A percentile compares a stretch with the other conserved stretches of the same genome.
These are phyloP conservation scores for Myotis davidii DNA, from an alignment of 2,113 vertebrate genomes.

Conservation along the genomic window DNA sequence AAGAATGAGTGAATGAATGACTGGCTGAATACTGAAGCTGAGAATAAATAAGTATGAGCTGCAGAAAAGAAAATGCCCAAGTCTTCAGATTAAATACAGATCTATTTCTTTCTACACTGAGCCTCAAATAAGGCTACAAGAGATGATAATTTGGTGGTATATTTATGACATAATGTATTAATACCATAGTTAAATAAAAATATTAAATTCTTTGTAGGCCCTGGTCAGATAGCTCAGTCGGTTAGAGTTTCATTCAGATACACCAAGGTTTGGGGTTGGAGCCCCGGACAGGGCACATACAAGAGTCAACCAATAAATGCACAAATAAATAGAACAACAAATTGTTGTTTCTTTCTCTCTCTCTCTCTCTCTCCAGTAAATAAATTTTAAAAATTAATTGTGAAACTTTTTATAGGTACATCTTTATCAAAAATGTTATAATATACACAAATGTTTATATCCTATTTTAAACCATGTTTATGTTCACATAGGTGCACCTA, in stretches of 20 bases:
- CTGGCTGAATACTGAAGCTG: not conserved
- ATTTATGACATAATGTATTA: not conserved
- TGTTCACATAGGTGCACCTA: not conserved
- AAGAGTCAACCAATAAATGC: not conserved
- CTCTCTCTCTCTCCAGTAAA: not conserved
- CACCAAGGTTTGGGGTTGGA: not conserved
- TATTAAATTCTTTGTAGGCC: not conserved
- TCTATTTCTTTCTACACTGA: not conserved
- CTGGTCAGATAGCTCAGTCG: not conserved
- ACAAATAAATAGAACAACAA: not conserved
- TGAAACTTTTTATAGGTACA: not conserved
- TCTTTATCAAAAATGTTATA: not conserved
- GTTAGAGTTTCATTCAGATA: not conserved
- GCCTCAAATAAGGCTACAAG: not conserved
- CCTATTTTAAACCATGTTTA: slow-evolving; percentile 4
- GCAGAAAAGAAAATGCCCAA: not conserved
- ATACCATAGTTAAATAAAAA: not conserved
- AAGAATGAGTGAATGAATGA: not conserved
- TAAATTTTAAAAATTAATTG: not conserved
- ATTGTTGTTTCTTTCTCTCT: not conserved
- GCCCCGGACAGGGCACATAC: not conserved
- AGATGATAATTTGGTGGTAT: not conserved
- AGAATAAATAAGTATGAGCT: not conserved
- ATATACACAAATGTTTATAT: not conserved
- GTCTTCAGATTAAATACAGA: not conserved